Evolutionary conservation across 2,888 invertebrate genomes (phyloP), one percentile per base, ranked within the genome.

Genomic region (Aphodius sticticus): DNA sequence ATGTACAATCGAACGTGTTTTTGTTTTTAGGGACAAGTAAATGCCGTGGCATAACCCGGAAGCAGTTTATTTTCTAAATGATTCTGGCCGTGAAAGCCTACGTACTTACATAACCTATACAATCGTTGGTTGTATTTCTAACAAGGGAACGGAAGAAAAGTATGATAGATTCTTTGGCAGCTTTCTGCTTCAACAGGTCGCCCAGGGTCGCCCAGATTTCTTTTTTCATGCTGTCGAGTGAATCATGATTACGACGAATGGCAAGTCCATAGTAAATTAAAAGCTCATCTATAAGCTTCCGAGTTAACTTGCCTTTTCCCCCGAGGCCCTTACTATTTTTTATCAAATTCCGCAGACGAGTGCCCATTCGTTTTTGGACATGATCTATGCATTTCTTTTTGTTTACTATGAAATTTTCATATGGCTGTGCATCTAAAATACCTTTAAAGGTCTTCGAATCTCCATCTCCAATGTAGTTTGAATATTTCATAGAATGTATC

Each of bases 381-480:
- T 81, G 76, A 69, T 76, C 77, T 16, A 79, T 76, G 38, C 80
- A 80, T 74, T 80, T 77, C 38, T 75, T 78, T 79, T 80, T 80
- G n/a, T 76, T 36, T 14, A 80, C 80, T 1, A 38, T 26, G 16
- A 77, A 37, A 70, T 71, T 71, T 12, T 12, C 71, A 71, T 71
- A 71, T 26, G 71, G 71, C 35, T 71, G 71, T 26, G 0, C 71
- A 16, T 16, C 16, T 71, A 16, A 35, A 71, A 82, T 74, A 72
- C 75, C 78, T 76, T 81, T 83, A 76, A 80, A 82, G 35, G 83
- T 83, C 75, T 82, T 82, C 14, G 78, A 77, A 70, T 83, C 81
- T 69, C 83, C 82, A 76, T 83, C 83, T 37, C 82, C 81, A 71
- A 83, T 82, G 76, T 82, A 83, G 70, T 78, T 38, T 69, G 12